These are phyloP conservation scores for Siniperca knerii DNA, from an alignment of 2,113 vertebrate species.

Conservation along the genomic window DNA sequence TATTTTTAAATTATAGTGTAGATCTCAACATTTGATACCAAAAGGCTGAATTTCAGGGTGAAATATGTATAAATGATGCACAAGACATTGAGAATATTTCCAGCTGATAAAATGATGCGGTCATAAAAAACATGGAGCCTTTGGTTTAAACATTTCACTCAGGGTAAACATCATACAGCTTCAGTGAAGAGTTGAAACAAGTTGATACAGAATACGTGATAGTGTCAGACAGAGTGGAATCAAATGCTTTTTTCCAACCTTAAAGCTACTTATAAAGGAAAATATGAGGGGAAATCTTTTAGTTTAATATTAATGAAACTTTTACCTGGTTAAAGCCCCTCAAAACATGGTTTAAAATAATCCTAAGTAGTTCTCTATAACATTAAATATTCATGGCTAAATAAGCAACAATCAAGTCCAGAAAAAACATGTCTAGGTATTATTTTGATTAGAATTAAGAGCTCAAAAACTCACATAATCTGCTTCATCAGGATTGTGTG, in stretches of 20 bases:
- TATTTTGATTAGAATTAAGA: neutral
- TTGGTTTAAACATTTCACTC: neutral
- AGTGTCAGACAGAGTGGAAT: neutral
- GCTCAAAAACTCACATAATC: neutral
- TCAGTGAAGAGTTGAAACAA: neutral
- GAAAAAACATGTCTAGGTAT: neutral
- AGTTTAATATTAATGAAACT: neutral
- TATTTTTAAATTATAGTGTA: neutral
- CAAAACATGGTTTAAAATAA: neutral
- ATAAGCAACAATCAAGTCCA: neutral
- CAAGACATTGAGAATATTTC: neutral
- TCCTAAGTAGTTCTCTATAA: neutral
- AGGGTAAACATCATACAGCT: neutral
- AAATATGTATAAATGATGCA: conserved; percentile 6
- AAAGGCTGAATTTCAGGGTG: neutral
- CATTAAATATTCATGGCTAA: neutral
- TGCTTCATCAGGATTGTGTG: neutral
- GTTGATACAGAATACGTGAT: neutral
- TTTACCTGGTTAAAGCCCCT: neutral
- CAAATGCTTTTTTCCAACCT: neutral
- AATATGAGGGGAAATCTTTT: neutral
- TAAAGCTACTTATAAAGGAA: neutral
- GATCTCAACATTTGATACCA: neutral
- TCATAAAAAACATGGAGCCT: neutral
- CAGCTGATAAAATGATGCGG: neutral